Conservation (phyloP, 2,797 vertebrate genomes). For the Schizothorax lantsangensis region DNA sequence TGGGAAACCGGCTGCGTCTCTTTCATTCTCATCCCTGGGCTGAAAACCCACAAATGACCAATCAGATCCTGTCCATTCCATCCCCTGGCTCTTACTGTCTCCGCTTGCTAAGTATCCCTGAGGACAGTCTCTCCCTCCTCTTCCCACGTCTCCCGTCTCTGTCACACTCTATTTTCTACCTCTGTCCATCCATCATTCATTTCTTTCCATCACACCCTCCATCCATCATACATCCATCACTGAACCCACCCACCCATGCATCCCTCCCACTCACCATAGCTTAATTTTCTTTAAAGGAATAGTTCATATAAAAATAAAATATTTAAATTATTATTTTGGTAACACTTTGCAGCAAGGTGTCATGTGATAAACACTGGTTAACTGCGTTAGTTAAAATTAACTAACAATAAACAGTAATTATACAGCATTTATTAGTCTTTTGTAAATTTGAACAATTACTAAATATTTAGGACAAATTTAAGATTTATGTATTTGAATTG, state of each 20-base stretch:
- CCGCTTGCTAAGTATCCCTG: constrained; percentile 38
- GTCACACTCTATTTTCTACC: constrained; percentile 39
- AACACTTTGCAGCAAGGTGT: neutral
- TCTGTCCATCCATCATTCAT: constrained; percentile 44
- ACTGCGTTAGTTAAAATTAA: neutral
- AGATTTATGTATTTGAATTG: neutral
- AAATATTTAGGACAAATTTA: neutral
- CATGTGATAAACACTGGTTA: neutral
- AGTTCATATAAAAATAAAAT: neutral
- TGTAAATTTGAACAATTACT: neutral
- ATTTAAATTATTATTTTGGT: neutral
- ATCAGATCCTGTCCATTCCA: constrained; percentile 27
- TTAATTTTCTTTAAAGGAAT: constrained; percentile 28
- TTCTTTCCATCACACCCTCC: constrained; percentile 26
- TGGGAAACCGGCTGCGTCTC: constrained; percentile 19
- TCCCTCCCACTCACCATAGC: constrained; percentile 58
- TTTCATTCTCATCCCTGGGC: constrained; percentile 31
- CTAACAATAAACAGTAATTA: neutral
- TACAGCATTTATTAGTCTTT: neutral
- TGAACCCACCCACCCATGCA: constrained; percentile 33
- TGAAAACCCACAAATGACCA: constrained; percentile 46
- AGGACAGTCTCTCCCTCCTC: constrained; percentile 12
- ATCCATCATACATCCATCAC: constrained; percentile 55
- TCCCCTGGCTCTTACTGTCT: constrained; percentile 47
- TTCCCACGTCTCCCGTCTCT: neutral